Evolutionary conservation across 2,797 vertebrate species (phyloP), one percentile per base, ranked within the genome.

Genomic region (Harpagifer antarcticus): DNA sequence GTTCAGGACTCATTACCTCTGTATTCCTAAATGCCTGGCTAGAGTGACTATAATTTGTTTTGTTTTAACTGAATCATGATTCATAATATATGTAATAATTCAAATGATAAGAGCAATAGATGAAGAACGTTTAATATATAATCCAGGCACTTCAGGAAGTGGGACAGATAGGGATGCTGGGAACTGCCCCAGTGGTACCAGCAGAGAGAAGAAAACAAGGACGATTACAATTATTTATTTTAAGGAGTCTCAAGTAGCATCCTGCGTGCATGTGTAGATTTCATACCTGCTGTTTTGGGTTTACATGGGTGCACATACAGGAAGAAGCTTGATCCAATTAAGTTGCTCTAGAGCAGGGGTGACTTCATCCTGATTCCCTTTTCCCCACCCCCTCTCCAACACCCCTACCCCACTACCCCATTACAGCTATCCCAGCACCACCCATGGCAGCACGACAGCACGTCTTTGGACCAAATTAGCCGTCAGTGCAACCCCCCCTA

Each of bases 331-430:
- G 52, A 90, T 91, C 73, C 78, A 87, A 93, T 94, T 84, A 85
- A 79, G 49, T 70, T 43, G n/a, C 81, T 84, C 82, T 16, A 63
- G 33, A 37, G 6, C 8, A 84, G 87, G 82, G 82, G 94, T 94
- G 89, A 94, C 92, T 87, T 95, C 93, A 95, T 91, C 81, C 45
- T 47, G 63, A 74, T 81, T 80, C 82, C 78, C 69, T 61, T 75
- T 72, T 68, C 60, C 50, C 69, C 61, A 10, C 68, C 72, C 81
- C 57, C 40, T 53, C 44, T 40, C 68, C 31, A 57, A 53, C 47
- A 68, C 33, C 74, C 58, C 65, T 59, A 62, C 73, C 57, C 70
- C 83, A 75, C 12, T 5, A 63, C 66, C 73, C 44, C 44, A 50
- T 15, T 67, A 64, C n/a, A 23, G 5, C 44, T 56, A 68, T 68